A percentile compares a stretch with the other conserved stretches of the same genome.
phyloP scores from a whole-genome alignment of 2,797 vertebrate genomes.

The Vespertilio murinus region DNA sequence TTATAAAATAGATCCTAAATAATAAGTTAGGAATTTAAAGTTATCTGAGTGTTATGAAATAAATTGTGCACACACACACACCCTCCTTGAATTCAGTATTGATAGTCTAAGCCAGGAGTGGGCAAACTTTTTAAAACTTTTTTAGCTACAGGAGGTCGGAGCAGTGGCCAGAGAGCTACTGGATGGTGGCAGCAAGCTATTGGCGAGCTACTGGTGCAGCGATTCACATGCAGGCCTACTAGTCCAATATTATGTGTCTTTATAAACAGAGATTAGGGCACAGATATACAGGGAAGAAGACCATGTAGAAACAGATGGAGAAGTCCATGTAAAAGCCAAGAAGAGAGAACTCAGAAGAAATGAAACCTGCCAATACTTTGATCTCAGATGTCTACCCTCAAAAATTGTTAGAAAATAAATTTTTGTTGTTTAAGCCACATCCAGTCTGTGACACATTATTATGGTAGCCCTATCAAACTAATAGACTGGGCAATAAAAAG shows the following conservation, averaged over 20 bases:
- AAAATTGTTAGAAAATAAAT: neutral
- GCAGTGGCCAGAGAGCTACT: too few species aligned
- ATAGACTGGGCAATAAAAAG: neutral
- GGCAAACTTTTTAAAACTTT: too few species aligned
- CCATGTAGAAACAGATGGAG: neutral
- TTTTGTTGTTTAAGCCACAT: neutral
- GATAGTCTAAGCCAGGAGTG: neutral
- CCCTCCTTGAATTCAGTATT: neutral
- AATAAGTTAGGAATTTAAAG: neutral
- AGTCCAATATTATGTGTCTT: neutral
- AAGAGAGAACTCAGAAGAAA: neutral
- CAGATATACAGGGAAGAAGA: neutral
- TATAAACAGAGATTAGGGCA: neutral
- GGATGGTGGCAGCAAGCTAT: too few species aligned
- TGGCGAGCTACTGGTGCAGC: too few species aligned
- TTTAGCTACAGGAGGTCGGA: too few species aligned
- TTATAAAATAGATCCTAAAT: neutral
- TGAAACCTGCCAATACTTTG: neutral
- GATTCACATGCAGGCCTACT: too few species aligned
- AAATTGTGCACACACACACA: neutral
- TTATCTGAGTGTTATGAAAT: neutral
- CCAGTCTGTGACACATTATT: neutral
- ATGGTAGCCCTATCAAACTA: neutral
- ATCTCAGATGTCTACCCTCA: neutral
- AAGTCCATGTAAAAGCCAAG: neutral